Conservation (phyloP, 2,888 invertebrate species). For the Antheraea yamamai region DNA sequence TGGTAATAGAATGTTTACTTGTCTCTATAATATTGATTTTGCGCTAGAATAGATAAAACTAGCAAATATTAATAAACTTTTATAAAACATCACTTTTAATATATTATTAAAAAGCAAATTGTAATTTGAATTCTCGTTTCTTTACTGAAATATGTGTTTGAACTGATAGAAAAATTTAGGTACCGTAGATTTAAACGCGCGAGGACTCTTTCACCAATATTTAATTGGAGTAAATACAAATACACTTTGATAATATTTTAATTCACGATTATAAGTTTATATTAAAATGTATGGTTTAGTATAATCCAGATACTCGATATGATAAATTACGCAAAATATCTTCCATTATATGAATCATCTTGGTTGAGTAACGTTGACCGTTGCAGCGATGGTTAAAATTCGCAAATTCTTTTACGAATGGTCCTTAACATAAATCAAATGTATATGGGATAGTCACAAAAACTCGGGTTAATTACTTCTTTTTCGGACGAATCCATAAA, state of each 20-base stretch:
- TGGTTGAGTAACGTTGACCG: conserved; percentile 54
- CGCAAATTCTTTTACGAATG: conserved; percentile 78
- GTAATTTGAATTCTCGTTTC: too few relatives aligned
- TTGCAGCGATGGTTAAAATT: conserved; percentile 71
- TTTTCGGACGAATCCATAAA: conserved; percentile 52
- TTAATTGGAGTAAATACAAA: background rate
- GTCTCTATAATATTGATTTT: background rate
- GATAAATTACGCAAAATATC: background rate
- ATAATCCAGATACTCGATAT: background rate
- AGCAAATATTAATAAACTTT: background rate
- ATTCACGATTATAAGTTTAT: background rate
- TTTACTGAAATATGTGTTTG: too few relatives aligned
- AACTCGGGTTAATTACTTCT: conserved; percentile 77
- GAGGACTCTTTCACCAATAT: background rate
- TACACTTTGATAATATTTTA: background rate
- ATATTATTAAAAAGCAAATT: background rate
- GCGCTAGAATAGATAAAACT: background rate
- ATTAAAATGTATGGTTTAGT: background rate
- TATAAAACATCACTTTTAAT: background rate
- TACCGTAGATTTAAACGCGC: background rate
- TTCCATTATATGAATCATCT: too few relatives aligned
- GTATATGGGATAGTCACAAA: conserved; percentile 74
- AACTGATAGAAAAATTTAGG: too few relatives aligned
- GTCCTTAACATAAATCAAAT: conserved; percentile 79
- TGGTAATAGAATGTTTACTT: background rate